These are phyloP conservation scores for Furcifer pardalis DNA, from an alignment of 2,797 vertebrate species.

Conservation along the genomic window DNA sequence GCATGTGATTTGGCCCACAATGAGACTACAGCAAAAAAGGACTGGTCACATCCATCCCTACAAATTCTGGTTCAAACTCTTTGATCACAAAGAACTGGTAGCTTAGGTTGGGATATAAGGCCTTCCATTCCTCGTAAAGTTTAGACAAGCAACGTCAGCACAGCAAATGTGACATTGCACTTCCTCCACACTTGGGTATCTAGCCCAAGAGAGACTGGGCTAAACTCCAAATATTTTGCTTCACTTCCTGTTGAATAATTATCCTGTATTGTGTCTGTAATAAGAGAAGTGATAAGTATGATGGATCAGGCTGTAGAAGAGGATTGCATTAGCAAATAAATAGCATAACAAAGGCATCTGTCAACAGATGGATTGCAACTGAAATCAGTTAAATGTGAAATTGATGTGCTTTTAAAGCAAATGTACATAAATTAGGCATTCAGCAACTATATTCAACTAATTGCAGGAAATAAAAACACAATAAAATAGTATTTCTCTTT, in stretches of 20 bases:
- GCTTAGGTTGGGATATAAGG: neutral
- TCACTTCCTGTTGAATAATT: conserved; percentile 58
- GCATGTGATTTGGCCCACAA: too few species aligned
- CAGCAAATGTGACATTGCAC: neutral
- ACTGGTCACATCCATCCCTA: neutral
- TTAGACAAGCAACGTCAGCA: neutral
- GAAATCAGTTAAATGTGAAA: conserved; percentile 73
- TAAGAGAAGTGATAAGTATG: conserved; percentile 65
- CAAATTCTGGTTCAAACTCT: neutral
- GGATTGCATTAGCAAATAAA: conserved; percentile 71
- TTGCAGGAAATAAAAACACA: conserved; percentile 62
- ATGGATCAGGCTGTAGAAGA: conserved; percentile 64
- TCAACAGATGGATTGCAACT: conserved; percentile 76
- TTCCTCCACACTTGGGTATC: neutral
- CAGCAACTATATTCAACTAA: conserved; percentile 73
- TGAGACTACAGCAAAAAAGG: too few species aligned
- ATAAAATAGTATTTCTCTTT: conserved; percentile 65
- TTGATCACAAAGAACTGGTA: neutral
- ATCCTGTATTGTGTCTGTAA: conserved; percentile 68
- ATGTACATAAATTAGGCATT: conserved; percentile 75
- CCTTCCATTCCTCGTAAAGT: too few species aligned
- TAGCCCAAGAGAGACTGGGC: neutral
- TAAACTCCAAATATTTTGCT: conserved; percentile 48
- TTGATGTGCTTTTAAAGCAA: conserved; percentile 73
- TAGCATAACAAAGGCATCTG: conserved; percentile 70